phyloP scores from a whole-genome alignment of 2,888 invertebrate genomes.

The Eupithecia abbreviata region DNA sequence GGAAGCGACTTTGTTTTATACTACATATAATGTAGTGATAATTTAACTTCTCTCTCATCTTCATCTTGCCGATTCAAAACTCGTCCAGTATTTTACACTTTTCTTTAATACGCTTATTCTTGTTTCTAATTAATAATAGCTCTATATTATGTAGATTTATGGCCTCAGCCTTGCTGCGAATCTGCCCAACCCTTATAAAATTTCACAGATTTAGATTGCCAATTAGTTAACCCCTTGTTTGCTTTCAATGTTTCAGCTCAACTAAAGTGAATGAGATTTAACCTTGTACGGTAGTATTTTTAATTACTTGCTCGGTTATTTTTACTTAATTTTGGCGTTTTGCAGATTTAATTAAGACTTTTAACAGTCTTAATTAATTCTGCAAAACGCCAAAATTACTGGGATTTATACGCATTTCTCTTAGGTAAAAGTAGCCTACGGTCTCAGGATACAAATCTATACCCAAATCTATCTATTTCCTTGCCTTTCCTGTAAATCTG shows the following conservation, averaged over 20 bases:
- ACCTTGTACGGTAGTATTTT: conserved; percentile 7
- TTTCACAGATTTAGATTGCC: conserved; percentile 43
- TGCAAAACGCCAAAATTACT: too few relatives aligned
- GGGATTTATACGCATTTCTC: too few relatives aligned
- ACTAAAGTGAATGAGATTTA: background rate
- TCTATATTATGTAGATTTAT: background rate
- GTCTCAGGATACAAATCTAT: background rate
- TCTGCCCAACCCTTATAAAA: conserved; percentile 25
- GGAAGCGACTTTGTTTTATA: too few relatives aligned
- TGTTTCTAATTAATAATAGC: background rate
- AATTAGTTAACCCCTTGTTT: conserved; percentile 39
- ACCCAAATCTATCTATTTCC: background rate
- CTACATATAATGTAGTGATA: too few relatives aligned
- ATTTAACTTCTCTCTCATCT: too few relatives aligned
- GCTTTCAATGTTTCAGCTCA: conserved; percentile 23
- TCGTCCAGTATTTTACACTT: too few relatives aligned
- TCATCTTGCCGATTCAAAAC: too few relatives aligned
- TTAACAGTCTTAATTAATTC: too few relatives aligned
- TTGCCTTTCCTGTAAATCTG: background rate
- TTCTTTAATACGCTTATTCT: too few relatives aligned
- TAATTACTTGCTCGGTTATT: background rate
- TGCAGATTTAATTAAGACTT: background rate
- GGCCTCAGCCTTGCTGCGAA: background rate
- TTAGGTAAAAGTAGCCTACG: background rate
- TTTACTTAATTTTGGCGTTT: background rate